Base-by-base conservation (phyloP, 1,140 invertebrate genomes). In the Aphelenchoides fujianensis region DNA sequence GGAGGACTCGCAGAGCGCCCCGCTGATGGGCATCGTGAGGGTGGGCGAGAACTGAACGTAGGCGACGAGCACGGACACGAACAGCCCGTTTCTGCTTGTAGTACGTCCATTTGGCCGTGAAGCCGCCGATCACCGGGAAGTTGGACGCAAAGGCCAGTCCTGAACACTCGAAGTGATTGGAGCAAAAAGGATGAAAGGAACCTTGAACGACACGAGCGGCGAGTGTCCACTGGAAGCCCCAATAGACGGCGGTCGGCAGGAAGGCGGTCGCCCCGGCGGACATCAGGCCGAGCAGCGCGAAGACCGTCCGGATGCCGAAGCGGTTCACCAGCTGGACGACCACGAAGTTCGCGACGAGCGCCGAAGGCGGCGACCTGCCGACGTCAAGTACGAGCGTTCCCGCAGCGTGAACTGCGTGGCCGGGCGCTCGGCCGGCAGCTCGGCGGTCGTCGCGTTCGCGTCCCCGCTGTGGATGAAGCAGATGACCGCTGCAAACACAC, bases 51-150 rank as follows among this genome's bases (percentile, higher is more conserved):
- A 74, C 53, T 79, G 77, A 27, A 79, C 74, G 61, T 74, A 78
- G 16, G 78, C 78, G 35, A 80, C 79, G 12, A 79, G 67, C 2
- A 76, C 75, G 5, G 79, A 80, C 35, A 80, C 80, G 67, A 80
- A 80, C 19, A 80, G 70, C 1, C 79, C 79, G 48, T 80, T 80
- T 66, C n/a, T 80, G 79, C 48, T 80, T 80, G 57, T 80, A 82
- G 57, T 82, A 82, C 1, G 79, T 82, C 79, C 79, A 80, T 73
- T 82, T 80, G 16, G 80, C 74, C 1, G 80, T 75, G 48, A 80
- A 82, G n/a, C 80, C 78, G 1, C 79, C 79, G 53, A 80, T 82
- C n/a, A 82, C 79, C 16, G 79, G 79, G 31, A 80, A 82, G 67
- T 78, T 82, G n/a, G 68, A 73, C 9, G 79, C 73, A 53, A 80